These are phyloP conservation scores for Anneissia japonica DNA, from an alignment of 35 echinoderm and acorn worm species.

Conservation along the genomic window DNA sequence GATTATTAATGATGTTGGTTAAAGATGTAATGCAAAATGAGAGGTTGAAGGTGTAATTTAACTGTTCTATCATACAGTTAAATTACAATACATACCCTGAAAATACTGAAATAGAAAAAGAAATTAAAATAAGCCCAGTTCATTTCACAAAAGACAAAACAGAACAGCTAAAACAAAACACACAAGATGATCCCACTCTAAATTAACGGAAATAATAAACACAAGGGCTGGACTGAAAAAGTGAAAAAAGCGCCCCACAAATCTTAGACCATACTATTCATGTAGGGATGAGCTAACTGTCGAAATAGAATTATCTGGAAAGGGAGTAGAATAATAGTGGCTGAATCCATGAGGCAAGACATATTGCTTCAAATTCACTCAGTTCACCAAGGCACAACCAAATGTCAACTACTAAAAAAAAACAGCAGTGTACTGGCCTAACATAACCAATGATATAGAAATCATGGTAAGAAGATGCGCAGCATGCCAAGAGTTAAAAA, in stretches of 20 bases:
- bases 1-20: too few relatives aligned
- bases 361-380: constrained; percentile 26
- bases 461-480: not conserved
- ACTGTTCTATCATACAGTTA: too few relatives aligned
- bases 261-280: constrained; percentile 16
- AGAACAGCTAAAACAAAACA: not conserved
- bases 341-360: constrained; percentile 16
- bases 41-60: too few relatives aligned
- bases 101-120: not conserved
- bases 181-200: not conserved
- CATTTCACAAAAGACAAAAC: constrained; percentile 5
- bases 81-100: too few relatives aligned
- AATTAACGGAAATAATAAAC: not conserved
- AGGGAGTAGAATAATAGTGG: constrained; percentile 11
- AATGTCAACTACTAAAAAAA: constrained; percentile 23
- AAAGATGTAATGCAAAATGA: too few relatives aligned
- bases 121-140: constrained; percentile 13
- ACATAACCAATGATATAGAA: constrained; percentile 43
- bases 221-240: constrained; percentile 19
- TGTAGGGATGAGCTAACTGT: constrained; percentile 25
- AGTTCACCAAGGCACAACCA: constrained; percentile 22
- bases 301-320: constrained; percentile 22
- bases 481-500: constrained; percentile 41
- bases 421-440: constrained; percentile 56
- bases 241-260: not conserved